phyloP scores from a whole-genome alignment of 2,888 invertebrate genomes.

The Eubasilissa splendida region DNA sequence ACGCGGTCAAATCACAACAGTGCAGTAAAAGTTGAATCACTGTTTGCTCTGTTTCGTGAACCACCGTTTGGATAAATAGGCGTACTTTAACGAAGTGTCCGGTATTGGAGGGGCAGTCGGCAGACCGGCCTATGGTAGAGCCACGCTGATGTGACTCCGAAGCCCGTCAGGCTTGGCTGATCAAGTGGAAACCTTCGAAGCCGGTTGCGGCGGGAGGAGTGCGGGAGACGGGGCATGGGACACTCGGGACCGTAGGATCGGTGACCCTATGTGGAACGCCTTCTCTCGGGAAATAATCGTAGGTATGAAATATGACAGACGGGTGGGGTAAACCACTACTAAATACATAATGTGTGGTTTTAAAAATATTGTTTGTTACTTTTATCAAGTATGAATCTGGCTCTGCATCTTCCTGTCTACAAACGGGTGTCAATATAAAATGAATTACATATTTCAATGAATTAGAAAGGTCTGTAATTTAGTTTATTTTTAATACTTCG shows the following conservation, averaged over 20 bases:
- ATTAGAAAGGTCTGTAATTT: no score
- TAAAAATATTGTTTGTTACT: no score
- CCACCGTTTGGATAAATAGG: slow-evolving; percentile 1
- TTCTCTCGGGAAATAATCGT: slow-evolving; percentile 17
- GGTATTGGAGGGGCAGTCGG: slow-evolving; percentile 32
- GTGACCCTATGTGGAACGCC: slow-evolving; percentile 33
- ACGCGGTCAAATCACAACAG: not conserved
- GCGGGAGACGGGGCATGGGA: slow-evolving; percentile 34
- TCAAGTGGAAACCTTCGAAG: slow-evolving; percentile 50
- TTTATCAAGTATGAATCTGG: no score
- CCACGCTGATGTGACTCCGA: slow-evolving; percentile 51
- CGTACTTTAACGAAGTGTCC: slow-evolving; percentile 6
- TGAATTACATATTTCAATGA: no score
- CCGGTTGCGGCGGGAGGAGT: slow-evolving; percentile 15
- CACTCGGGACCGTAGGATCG: slow-evolving; percentile 21
- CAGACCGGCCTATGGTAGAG: slow-evolving; percentile 43
- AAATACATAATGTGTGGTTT: no score
- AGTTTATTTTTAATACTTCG: no score
- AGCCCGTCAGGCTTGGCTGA: slow-evolving; percentile 54
- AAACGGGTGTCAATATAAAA: no score
- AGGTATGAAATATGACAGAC: slow-evolving; percentile 16
- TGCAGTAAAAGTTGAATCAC: not conserved
- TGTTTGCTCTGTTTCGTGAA: not conserved
- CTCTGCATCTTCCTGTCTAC: no score
- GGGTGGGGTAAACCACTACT: not conserved